Percentiles rank a stretch among this genome's conserved stretches.
Evolutionary conservation across 2,797 vertebrate species (phyloP).

Genomic region (Clamator glandarius): DNA sequence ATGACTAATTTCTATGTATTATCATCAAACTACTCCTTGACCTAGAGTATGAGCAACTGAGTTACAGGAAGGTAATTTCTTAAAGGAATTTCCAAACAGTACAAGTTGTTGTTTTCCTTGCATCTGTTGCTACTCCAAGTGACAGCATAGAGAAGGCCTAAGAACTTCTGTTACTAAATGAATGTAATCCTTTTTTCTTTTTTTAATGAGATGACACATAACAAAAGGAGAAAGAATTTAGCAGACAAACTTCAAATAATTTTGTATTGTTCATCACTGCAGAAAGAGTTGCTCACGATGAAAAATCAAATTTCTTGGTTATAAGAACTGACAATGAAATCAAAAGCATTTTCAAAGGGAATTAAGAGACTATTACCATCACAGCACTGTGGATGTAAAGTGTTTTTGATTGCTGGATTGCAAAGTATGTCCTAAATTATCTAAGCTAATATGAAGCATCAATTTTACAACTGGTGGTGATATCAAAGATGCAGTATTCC

Average conservation of each 20-base stretch:
- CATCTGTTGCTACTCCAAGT: not conserved
- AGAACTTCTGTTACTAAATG: not conserved
- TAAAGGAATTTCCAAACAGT: not conserved
- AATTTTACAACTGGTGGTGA: slow-evolving; percentile 12
- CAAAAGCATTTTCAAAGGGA: slow-evolving; percentile 54
- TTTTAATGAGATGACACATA: not conserved
- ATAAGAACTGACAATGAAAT: slow-evolving; percentile 60
- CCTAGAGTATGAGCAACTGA: not conserved
- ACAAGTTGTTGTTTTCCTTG: not conserved
- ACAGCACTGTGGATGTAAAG: slow-evolving; percentile 29
- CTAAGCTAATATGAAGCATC: slow-evolving; percentile 46
- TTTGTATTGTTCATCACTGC: not conserved
- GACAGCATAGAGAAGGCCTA: not conserved
- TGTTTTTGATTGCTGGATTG: slow-evolving; percentile 53
- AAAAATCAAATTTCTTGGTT: slow-evolving; percentile 58
- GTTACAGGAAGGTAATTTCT: not conserved
- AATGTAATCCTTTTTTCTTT: not conserved
- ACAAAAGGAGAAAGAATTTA: not conserved
- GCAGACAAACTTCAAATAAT: not conserved
- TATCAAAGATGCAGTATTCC: slow-evolving; percentile 25
- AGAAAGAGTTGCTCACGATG: slow-evolving; percentile 27
- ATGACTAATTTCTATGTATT: not conserved
- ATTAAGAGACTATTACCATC: slow-evolving; percentile 37
- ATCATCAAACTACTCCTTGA: not conserved
- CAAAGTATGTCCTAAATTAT: slow-evolving; percentile 29